Base-by-base conservation (phyloP, 2,797 vertebrate species). In the Remorina albescens region DNA sequence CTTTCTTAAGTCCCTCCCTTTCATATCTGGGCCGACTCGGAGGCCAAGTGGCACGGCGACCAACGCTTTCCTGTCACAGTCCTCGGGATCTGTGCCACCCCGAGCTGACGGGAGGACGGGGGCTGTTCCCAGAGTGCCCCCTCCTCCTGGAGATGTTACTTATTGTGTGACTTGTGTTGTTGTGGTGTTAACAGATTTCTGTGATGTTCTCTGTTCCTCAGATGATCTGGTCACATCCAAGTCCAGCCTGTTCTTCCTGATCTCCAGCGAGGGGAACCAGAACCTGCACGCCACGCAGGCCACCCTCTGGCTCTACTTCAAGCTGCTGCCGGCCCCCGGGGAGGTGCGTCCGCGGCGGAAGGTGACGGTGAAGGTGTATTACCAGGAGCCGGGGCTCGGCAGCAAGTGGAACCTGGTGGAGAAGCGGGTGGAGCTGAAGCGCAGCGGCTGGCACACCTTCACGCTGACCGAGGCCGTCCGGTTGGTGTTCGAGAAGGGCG, bases 381-480 rank as follows among this genome's bases (percentile, higher is more conserved):
- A 95, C 91, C 97, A 97, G 93, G 97, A 97, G 85, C 94, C 95
- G 1, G 96, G 96, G 69, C 79, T 94, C 1, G 61, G 93, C 74
- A 93, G 93, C 90, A 93, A 93, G 82, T 97, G 97, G 97, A 95
- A 95, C 85, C 90, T 97, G 89, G 96, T 98, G 86, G 98, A 99
- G 94, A 98, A 98, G 89, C 94, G 95, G 19, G 95, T 99, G 84
- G 97, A 98, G 84, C 95, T 99, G 77, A 96, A 96, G 87, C 96
- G 97, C 80, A 98, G 97, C 50, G 96, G 96, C 85, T 99, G 98
- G 98, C 97, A 99, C 90, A 99, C 97, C 71, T 98, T 99, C 90
- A 86, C 92, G 0, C 91, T 99, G 84, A 98, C 96, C 0, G 96
- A 96, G n/a, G 95, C 96, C 1, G 95, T 99, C 74, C 96, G 95